Percentiles rank a stretch among this genome's conserved stretches.
These are phyloP conservation scores for Rhagonycha lutea DNA, from an alignment of 2,888 invertebrate species.

Conservation along the genomic window DNA sequence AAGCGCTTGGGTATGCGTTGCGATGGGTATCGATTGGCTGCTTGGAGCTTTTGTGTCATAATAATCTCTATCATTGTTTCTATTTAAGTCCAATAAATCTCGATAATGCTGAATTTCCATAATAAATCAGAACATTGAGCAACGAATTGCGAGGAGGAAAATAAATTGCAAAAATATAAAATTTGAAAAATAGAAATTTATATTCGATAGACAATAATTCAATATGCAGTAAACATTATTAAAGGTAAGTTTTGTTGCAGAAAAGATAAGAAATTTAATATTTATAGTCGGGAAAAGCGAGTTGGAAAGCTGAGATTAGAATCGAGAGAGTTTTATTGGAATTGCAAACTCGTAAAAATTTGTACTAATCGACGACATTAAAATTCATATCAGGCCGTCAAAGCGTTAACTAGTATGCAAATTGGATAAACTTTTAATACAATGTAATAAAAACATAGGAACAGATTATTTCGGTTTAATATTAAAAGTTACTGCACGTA, in stretches of 20 bases:
- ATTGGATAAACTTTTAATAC: conserved; percentile 27
- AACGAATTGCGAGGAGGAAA: not conserved
- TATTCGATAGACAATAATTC: conserved; percentile 6
- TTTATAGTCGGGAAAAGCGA: conserved; percentile 15
- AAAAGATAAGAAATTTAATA: conserved; percentile 26
- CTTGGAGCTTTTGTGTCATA: not conserved
- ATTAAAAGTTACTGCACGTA: conserved; percentile 5
- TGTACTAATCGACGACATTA: conserved; percentile 24
- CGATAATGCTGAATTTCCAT: not conserved
- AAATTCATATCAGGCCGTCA: conserved; percentile 28
- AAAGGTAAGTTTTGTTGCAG: conserved; percentile 5
- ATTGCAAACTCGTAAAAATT: conserved; percentile 27
- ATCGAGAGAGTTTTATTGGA: conserved; percentile 24
- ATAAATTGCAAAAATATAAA: not conserved
- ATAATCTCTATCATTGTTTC: not conserved
- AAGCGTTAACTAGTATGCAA: conserved; percentile 28
- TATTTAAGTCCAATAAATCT: not conserved
- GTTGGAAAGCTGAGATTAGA: conserved; percentile 19
- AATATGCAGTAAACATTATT: conserved; percentile 23
- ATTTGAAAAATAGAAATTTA: not conserved
- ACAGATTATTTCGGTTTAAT: conserved; percentile 9
- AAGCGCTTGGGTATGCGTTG: not conserved
- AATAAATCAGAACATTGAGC: not conserved
- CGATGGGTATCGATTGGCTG: not conserved
- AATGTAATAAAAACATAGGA: conserved; percentile 23